A percentile compares a stretch with the other conserved stretches of the same genome.
Conservation (phyloP, 2,888 invertebrate genomes). For the Sinodicranocentrus sp. region DNA sequence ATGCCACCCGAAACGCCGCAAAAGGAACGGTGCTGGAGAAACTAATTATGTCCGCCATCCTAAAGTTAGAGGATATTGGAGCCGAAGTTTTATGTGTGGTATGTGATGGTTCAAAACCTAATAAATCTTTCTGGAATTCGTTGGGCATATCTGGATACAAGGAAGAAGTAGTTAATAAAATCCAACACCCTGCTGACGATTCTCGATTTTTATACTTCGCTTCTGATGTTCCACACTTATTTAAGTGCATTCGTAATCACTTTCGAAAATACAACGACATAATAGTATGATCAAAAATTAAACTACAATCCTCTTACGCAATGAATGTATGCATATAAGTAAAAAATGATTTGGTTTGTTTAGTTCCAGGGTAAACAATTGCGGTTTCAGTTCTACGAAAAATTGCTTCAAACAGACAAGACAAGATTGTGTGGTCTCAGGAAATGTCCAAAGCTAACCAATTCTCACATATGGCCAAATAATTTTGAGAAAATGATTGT, state of each 20-base stretch:
- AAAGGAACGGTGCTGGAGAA: constrained; percentile 42
- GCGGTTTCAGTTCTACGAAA: constrained; percentile 37
- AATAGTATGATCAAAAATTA: no score
- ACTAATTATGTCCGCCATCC: constrained; percentile 40
- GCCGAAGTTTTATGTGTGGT: constrained; percentile 49
- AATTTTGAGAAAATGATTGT: constrained; percentile 55
- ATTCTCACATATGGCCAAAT: constrained; percentile 31
- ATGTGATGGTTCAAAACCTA: constrained; percentile 60
- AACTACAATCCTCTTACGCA: no score
- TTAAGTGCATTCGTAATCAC: constrained; percentile 61
- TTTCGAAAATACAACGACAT: constrained; percentile 40
- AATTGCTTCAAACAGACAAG: constrained; percentile 8
- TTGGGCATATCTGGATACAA: constrained; percentile 20
- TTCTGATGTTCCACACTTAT: constrained; percentile 42
- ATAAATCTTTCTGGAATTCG: constrained; percentile 48
- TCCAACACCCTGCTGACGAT: constrained; percentile 45
- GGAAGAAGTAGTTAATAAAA: no score
- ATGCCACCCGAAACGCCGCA: constrained; percentile 62
- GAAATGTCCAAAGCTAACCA: constrained; percentile 34
- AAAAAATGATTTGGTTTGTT: no score
- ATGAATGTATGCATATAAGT: no score
- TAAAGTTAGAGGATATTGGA: constrained; percentile 44
- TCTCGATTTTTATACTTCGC: constrained; percentile 28
- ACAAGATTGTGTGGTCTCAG: constrained; percentile 14
- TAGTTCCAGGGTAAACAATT: neutral